Evolutionary conservation across 2,888 invertebrate species (phyloP), one percentile per base, ranked within the genome.

Genomic region (Portevinia maculata): DNA sequence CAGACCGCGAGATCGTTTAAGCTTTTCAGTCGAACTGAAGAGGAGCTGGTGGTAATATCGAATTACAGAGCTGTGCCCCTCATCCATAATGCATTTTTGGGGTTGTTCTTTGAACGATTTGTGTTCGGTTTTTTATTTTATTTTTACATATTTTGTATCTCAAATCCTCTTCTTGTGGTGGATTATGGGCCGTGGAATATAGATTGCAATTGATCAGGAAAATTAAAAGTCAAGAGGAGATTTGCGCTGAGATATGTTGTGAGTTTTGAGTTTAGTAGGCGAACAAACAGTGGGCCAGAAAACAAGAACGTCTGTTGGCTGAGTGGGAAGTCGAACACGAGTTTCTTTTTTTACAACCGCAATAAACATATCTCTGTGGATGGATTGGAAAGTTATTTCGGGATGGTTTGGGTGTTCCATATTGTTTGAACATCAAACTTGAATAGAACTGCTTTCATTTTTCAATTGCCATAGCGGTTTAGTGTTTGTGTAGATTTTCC

Each of bases 81-180:
- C 78, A 83, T 83, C 67, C 71, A 83, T 83, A 83, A 78, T 83
- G 83, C 83, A 83, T 83, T 73, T 81, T 59, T 76, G 64, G 75
- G 59, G 76, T 62, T 9, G 34, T 30, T 65, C 30, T 32, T 59
- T 28, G 30, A 7, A 34, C 3, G 15, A 17, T 8, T 7, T 37
- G 3, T 13, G 5, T 8, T n/a, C n/a, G n/a, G n/a, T n/a, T n/a
- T n/a, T n/a, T 3, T 37, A 0, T 24, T 55, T 37, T 19, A 17
- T 34, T 46, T 53, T 30, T n/a, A n/a, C n/a, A 24, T 46, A 7
- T 44, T 65, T 48, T 37, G 34, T 62, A 21, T 39, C 5, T 39
- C 41, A 30, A 79, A 62, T 62, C 75, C 52, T 75, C 74, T 75
- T 46, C 75, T 75, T 50, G 52, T 37, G 24, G 74, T 74, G 79